phyloP scores from a whole-genome alignment of 2,797 vertebrate genomes.

The Pampus argenteus region DNA sequence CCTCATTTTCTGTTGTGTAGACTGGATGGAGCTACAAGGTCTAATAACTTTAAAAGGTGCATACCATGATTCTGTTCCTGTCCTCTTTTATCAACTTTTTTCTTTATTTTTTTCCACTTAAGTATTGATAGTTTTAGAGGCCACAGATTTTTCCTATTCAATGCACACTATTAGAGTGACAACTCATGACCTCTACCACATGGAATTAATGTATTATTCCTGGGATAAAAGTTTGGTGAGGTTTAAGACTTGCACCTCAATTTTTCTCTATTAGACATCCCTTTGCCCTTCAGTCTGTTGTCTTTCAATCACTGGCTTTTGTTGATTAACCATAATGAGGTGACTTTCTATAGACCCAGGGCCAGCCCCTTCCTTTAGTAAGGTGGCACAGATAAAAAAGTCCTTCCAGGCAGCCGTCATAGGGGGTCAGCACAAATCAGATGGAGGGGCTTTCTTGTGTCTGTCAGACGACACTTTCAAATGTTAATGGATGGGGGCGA shows the following conservation, averaged over 20 bases:
- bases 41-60: slow-evolving; percentile 66
- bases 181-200: slow-evolving; percentile 35
- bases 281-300: slow-evolving; percentile 73
- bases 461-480: slow-evolving; percentile 93
- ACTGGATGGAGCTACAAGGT: slow-evolving; percentile 70
- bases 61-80: slow-evolving; percentile 47
- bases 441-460: slow-evolving; percentile 87
- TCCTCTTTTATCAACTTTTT: slow-evolving; percentile 50
- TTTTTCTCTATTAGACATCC: slow-evolving; percentile 57
- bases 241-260: slow-evolving; percentile 61
- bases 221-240: slow-evolving; percentile 62
- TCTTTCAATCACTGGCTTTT: slow-evolving; percentile 78
- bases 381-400: slow-evolving; percentile 74
- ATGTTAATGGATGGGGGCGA: slow-evolving; percentile 90
- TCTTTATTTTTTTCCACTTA: slow-evolving; percentile 66
- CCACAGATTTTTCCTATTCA: slow-evolving; percentile 40
- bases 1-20: slow-evolving; percentile 61
- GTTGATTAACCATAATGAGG: slow-evolving; percentile 84
- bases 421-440: slow-evolving; percentile 86
- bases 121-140: slow-evolving; percentile 53
- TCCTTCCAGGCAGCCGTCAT: slow-evolving; percentile 73
- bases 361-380: slow-evolving; percentile 64
- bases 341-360: slow-evolving; percentile 68
- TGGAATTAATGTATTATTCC: slow-evolving; percentile 64
- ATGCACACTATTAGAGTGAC: slow-evolving; percentile 37